Base-by-base conservation (phyloP, 2,888 invertebrate species). In the Flabesymbios commensalis region DNA sequence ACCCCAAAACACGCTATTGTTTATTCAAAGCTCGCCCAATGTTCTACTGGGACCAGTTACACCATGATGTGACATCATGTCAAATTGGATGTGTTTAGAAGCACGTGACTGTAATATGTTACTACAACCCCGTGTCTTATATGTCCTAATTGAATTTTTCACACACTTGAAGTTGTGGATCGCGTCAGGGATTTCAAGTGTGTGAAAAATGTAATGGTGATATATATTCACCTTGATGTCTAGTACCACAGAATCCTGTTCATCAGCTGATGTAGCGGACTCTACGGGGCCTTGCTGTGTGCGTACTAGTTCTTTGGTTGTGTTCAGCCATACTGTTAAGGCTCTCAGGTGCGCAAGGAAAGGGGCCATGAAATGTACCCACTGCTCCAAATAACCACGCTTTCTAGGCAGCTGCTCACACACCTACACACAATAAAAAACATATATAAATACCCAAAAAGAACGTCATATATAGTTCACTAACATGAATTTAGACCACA, bases 331-430 rank as follows among this genome's bases (percentile, higher is more conserved):
- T 3, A 60, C 55, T 49, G 73, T 72, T 54, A 83, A 66, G 45
- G 74, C 72, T 7, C 76, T 76, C 3, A 78, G 62, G 45, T 77
- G 75, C 1, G 68, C 67, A 65, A 75, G 72, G 66, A 81, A 77
- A 14, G 58, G 56, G 22, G 69, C 61, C 31, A 76, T 58, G 26
- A 71, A 62, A 41, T 67, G 74, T 52, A 75, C 71, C 48, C 69
- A 74, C 67, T 65, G 65, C 58, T 75, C 72, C 26, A 76, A 64
- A 29, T 57, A 59, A 19, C 62, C 63, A 10, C 73, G 70, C 43
- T 68, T 69, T 43, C 70, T 71, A n/a, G 78, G 75, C 17, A 65
- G 29, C 4, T 47, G 73, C 45, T 58, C 61, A 17, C 69, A 62
- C 28, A 79, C 73, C 79, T 78, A 59, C 1, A 61, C 17, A 31